phyloP scores from a whole-genome alignment of 2,888 invertebrate species.

The Cephus spinipes region DNA sequence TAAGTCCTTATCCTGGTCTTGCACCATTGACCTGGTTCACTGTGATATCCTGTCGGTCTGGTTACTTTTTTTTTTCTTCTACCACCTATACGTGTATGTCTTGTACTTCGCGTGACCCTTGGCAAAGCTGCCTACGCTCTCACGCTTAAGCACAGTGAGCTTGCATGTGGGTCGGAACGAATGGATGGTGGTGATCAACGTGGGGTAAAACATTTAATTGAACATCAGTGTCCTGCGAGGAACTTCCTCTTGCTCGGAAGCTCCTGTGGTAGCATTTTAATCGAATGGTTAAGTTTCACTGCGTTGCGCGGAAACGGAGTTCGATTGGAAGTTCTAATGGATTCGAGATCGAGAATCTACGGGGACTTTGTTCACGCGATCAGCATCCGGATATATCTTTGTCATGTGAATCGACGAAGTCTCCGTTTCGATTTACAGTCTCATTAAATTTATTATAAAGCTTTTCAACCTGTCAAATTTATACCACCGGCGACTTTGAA shows the following conservation, averaged over 20 bases:
- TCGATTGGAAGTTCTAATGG: background rate
- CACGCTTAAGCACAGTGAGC: background rate
- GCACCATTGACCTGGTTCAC: background rate
- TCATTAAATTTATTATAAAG: background rate
- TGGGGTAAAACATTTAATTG: background rate
- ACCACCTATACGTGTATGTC: background rate
- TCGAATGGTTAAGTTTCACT: conserved; percentile 16
- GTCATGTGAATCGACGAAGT: background rate
- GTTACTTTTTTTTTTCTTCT: background rate
- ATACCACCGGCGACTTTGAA: background rate
- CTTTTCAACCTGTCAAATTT: too few species aligned
- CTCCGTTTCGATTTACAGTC: background rate
- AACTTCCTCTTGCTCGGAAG: conserved; percentile 1
- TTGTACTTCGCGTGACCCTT: background rate
- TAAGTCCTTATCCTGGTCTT: conserved; percentile 38
- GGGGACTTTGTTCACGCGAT: background rate
- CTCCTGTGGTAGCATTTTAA: conserved; percentile 1
- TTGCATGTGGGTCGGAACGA: background rate
- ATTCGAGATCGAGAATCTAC: background rate
- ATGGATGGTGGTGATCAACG: background rate
- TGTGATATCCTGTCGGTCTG: background rate
- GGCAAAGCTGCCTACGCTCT: background rate
- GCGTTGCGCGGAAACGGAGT: background rate
- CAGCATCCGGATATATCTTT: background rate
- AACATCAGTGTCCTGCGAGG: background rate